These are phyloP conservation scores for Microctonus aethiopoides DNA, from an alignment of 2,888 invertebrate species.

Conservation along the genomic window DNA sequence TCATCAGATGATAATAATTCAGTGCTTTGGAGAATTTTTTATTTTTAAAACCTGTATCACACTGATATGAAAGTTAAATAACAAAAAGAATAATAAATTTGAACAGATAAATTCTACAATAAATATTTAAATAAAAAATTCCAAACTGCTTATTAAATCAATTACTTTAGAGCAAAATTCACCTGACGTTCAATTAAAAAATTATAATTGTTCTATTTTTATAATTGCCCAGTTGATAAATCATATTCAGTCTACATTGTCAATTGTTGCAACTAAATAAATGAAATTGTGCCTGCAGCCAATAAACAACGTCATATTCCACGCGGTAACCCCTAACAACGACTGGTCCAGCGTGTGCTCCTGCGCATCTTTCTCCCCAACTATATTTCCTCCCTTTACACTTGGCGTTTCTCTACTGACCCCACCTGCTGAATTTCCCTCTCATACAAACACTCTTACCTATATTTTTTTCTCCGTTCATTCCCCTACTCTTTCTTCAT, in stretches of 20 bases:
- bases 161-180: too few relatives aligned
- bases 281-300: background rate
- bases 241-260: background rate
- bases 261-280: background rate
- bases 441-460: background rate
- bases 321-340: conserved; percentile 23
- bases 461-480: conserved; percentile 17
- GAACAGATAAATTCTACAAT: background rate
- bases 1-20: background rate
- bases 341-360: conserved; percentile 32
- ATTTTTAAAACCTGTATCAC: too few relatives aligned
- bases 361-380: conserved; percentile 12
- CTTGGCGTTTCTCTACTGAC: background rate
- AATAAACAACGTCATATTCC: background rate
- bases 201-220: background rate
- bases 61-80: too few relatives aligned
- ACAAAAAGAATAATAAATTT: background rate
- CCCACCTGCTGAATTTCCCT: background rate
- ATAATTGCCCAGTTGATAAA: background rate
- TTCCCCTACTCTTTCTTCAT: conserved; percentile 2
- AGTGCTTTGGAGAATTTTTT: too few relatives aligned
- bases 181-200: too few relatives aligned
- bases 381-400: background rate
- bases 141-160: background rate
- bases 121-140: background rate